Evolutionary conservation across 2,888 invertebrate species (phyloP), one percentile per base, ranked within the genome.

Genomic region (Tipula unca): DNA sequence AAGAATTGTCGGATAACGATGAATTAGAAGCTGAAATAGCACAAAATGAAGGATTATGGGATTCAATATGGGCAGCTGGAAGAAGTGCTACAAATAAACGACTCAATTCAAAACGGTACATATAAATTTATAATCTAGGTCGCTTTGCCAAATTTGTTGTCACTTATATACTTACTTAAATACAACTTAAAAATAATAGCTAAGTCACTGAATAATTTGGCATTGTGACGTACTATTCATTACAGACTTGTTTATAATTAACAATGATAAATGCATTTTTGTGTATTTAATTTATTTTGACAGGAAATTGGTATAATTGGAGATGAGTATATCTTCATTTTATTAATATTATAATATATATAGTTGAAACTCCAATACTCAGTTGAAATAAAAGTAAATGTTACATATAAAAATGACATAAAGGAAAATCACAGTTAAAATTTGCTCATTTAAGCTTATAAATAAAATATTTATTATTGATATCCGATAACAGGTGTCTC

Each of bases 31-130:
- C 89, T 6, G 85, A 85, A 32, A 92, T 93, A 82, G 93, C 92
- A 0, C 93, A 94, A 87, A 92, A 93, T 2, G 92, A 93, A 87
- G 93, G 93, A 6, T 90, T 95, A 85, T 91, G 95, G 86, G 94
- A 94, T 87, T 93, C 94, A 0, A 93, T 95, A 88, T 90, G 95
- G 87, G 91, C 91, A 14, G 92, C 92, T 4, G 92, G 93, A 25
- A 89, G 90, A 87, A 92, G 92, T 48, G 91, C 92, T 83, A 90
- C 91, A 84, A 91, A 91, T 88, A 93, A 93, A 87, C 90, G 92
- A 85, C 89, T 88, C 54, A 90, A 91, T 2, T 92, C 93, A 86
- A 91, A 90, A 87, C 88, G 89, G 90, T 90, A 83, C 13, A 82
- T 29, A 29, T n/a, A 29, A 82, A 29, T 82, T 82, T 29, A 6